Base-by-base conservation (phyloP, 2,113 vertebrate species). In the Uropsilus gracilis region DNA sequence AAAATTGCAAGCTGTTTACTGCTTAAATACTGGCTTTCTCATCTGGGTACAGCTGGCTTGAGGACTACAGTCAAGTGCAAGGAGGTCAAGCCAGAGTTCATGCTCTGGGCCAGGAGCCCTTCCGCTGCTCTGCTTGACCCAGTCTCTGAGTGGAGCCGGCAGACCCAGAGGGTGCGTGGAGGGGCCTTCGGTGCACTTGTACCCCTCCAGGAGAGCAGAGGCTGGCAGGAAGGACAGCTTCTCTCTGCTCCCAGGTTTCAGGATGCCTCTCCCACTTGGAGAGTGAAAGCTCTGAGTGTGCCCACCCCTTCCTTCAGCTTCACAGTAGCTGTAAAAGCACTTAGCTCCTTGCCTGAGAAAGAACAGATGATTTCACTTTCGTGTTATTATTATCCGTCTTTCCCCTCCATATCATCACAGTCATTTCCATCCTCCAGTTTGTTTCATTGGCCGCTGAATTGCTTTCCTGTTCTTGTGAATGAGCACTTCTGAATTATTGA, bases 401-500 rank as follows among this genome's bases (percentile, higher is more conserved):
- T 37, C n/a, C 83, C 8, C 37, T 89, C 55, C 75, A 3, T 13
- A 13, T 75, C 63, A 63, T 0, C 9, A 32, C 4, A 4, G 69
- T 24, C 83, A 42, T 20, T 72, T 66, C 16, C 39, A 64, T 34
- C 17, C 76, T 32, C 71, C 46, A 50, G 39, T 71, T 57, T 44
- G 26, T 50, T 44, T 76, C 66, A 20, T 37, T 6, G 46, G 14
- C 37, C 83, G 10, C 78, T 73, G 83, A 18, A 72, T 34, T 77
- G 59, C 61, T 89, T 61, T 59, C 44, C 84, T 68, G 26, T 34
- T 89, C 39, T 72, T 55, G 77, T 66, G 50, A 83, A 30, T 13
- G 32, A 57, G 30, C 37, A 34, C 30, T 75, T 80, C 84, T 94
- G 50, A 95, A 93, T 87, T 78, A 80, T 22, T 30, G 63, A 86